Base-by-base conservation (phyloP, 2,888 invertebrate species). In the Melieria picta region DNA sequence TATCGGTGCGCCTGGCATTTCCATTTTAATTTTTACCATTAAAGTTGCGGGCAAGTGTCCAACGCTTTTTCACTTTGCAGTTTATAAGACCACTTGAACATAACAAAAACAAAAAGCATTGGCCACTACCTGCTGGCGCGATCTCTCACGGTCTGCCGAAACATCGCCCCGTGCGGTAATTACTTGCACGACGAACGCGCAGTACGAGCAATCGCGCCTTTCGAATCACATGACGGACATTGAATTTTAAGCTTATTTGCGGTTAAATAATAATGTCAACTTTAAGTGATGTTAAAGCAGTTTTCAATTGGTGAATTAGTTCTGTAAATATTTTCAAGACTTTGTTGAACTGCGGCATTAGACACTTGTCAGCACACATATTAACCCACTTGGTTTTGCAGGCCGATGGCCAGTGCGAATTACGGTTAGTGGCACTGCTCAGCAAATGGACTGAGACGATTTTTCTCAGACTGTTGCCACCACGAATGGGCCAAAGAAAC, bases 271-370 rank as follows among this genome's bases (percentile, higher is more conserved):
- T 62, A 62, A 69, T 73, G 67, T 70, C 55, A 58, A 63, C 50
- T 64, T 70, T 65, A 66, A 76, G 74, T 68, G 75, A 65, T 62
- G 63, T 68, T 67, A 70, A 76, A 76, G 66, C 65, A 69, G 9
- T 73, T 74, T 76, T 75, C 71, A 76, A 75, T 73, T 75, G 72
- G 67, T 55, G 69, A 62, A 67, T 74, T 71, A 68, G 50, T 68
- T 68, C 61, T 61, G 61, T 61, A 61, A 68, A 68, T 67, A 60
- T 48, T 65, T 63, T 69, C 55, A 65, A 65, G 52, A 65, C 65
- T 42, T 62, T 11, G 3, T 47, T 57, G 47, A 5, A 43, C 61
- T 43, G 42, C 60, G 48, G 11, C 16, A 30, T n/a, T 7, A 4
- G n/a, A 57, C 47, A 66, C 50, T 66, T 46, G 16, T 57, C 30